Conservation (phyloP, 2,797 vertebrate genomes). For the Psittacula derbiana region DNA sequence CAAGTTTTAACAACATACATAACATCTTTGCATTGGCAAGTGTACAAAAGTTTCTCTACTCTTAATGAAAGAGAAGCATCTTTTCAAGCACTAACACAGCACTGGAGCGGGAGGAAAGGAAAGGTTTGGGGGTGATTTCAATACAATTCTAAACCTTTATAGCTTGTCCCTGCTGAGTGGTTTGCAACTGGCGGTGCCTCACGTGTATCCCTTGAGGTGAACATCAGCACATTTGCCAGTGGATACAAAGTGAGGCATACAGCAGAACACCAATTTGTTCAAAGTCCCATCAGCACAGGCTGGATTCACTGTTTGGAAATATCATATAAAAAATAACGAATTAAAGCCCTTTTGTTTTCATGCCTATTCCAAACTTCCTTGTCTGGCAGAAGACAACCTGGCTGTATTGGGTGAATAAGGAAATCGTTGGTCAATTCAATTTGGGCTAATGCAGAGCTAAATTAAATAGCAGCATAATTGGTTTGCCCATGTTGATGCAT, state of each 20-base stretch:
- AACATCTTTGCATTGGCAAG: background rate
- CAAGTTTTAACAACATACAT: background rate
- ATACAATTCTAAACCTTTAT: background rate
- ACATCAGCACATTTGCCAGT: background rate
- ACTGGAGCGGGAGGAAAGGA: background rate
- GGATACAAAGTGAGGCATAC: background rate
- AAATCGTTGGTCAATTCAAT: background rate
- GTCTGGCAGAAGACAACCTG: background rate
- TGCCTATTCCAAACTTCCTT: background rate
- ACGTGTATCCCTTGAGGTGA: background rate
- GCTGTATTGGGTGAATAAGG: background rate
- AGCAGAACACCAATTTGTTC: background rate
- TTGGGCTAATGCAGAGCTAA: slow-evolving; percentile 15
- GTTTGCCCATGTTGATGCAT: background rate
- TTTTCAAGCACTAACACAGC: background rate
- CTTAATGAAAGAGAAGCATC: background rate
- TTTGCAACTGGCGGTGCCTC: background rate
- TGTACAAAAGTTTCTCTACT: background rate
- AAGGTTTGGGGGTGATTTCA: background rate
- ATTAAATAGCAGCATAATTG: slow-evolving; percentile 24
- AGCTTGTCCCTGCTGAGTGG: background rate
- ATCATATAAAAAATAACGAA: background rate
- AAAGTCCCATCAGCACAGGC: background rate
- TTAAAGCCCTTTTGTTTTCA: background rate
- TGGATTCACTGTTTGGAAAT: background rate